phyloP scores from a whole-genome alignment of 1,140 invertebrate species.

The Chelonus insularis region DNA sequence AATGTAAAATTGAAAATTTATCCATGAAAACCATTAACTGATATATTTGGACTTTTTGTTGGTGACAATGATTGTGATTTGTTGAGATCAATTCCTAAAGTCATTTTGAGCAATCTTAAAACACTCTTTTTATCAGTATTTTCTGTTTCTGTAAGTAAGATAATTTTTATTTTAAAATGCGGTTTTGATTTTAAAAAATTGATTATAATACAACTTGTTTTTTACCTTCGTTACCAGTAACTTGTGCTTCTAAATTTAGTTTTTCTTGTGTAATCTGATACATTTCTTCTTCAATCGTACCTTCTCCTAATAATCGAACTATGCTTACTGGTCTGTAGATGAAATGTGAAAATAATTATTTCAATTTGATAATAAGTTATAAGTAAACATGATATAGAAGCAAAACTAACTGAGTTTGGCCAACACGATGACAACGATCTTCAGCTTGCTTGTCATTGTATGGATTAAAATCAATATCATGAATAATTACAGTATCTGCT shows the following conservation, averaged over 20 bases:
- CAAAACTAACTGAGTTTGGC: slow-evolving; percentile 77
- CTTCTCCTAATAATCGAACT: slow-evolving; percentile 80
- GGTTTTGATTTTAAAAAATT: too few species aligned
- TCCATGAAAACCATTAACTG: too few species aligned
- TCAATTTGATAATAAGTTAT: neutral
- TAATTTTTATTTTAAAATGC: slow-evolving; percentile 26
- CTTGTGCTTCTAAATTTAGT: slow-evolving; percentile 86
- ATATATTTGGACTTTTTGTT: neutral
- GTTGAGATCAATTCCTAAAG: too few species aligned
- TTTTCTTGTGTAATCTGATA: slow-evolving; percentile 88
- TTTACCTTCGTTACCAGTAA: slow-evolving; percentile 72
- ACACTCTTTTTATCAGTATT: too few species aligned
- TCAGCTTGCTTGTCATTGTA: slow-evolving; percentile 98
- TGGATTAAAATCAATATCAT: slow-evolving; percentile 96
- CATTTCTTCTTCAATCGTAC: slow-evolving; percentile 93
- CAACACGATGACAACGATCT: slow-evolving; percentile 93
- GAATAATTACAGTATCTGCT: slow-evolving; percentile 93
- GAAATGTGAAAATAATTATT: slow-evolving; percentile 10
- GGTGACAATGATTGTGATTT: neutral
- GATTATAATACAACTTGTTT: too few species aligned
- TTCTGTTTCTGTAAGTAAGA: slow-evolving; percentile 7
- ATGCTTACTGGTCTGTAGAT: slow-evolving; percentile 76
- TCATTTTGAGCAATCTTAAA: neutral
- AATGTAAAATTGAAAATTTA: too few species aligned
- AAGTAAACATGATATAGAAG: neutral